Conservation (phyloP, 2,113 vertebrate genomes). For the Mustela lutreola region DNA sequence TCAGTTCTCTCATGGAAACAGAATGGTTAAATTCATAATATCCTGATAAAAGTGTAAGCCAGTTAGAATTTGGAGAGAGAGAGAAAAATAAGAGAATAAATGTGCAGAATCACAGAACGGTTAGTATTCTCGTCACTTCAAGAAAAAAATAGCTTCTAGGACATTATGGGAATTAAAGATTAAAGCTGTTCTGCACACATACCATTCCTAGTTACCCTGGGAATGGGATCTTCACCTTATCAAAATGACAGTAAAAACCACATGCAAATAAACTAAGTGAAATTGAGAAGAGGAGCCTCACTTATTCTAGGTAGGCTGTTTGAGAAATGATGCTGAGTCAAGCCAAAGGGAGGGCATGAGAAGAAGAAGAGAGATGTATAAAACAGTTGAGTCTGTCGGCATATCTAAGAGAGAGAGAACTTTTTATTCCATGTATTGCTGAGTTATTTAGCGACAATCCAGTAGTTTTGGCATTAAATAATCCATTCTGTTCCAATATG, state of each 20-base stretch:
- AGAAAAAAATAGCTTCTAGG: slow-evolving; percentile 22
- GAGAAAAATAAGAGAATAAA: neutral
- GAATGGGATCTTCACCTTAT: neutral
- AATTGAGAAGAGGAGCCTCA: neutral
- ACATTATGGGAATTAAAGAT: slow-evolving; percentile 6
- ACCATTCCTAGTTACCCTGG: neutral
- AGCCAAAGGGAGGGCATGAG: neutral
- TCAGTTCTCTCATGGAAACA: neutral
- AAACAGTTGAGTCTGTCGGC: neutral
- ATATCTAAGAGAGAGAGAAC: neutral
- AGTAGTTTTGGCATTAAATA: neutral
- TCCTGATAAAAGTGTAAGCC: neutral
- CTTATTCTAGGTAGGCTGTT: neutral
- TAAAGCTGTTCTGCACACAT: neutral
- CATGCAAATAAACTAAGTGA: neutral
- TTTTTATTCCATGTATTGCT: neutral
- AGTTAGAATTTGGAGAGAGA: neutral
- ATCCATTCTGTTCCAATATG: neutral
- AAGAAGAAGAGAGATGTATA: neutral
- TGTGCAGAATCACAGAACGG: neutral
- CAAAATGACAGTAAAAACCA: neutral
- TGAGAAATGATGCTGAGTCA: neutral
- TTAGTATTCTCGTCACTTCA: neutral
- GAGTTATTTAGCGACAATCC: neutral
- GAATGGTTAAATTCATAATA: neutral